Conservation (phyloP, 2,113 vertebrate species). For the Ibidorhyncha struthersii region DNA sequence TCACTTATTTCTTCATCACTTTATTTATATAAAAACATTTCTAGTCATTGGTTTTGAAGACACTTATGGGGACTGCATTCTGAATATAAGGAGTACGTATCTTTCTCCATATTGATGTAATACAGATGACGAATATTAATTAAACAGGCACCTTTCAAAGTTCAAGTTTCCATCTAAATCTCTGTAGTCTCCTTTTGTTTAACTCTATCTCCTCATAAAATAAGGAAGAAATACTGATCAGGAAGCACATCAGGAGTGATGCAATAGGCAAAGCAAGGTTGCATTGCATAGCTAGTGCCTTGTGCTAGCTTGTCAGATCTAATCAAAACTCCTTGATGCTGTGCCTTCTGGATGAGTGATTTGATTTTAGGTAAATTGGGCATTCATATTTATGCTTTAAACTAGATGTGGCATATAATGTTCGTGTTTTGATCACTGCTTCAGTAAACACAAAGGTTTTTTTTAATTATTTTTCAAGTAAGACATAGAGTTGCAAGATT, state of each 20-base stretch:
- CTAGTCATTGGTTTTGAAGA: background rate
- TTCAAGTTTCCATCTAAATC: background rate
- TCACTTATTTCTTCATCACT: background rate
- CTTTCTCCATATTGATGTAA: background rate
- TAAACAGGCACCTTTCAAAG: background rate
- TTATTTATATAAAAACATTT: background rate
- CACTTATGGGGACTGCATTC: background rate
- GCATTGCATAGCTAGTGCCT: background rate
- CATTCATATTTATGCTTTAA: conserved; percentile 36
- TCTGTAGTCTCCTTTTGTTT: background rate
- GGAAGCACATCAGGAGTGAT: background rate
- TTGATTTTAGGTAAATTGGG: conserved; percentile 47
- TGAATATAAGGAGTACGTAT: background rate
- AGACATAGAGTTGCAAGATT: background rate
- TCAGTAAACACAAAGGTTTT: conserved; percentile 1
- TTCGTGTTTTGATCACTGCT: conserved; percentile 46
- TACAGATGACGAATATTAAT: background rate
- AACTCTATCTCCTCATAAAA: background rate
- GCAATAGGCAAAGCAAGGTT: background rate
- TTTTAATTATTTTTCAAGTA: background rate
- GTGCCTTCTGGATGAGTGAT: conserved; percentile 18
- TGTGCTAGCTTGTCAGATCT: background rate
- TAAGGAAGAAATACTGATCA: background rate
- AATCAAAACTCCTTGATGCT: conserved; percentile 26
- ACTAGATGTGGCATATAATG: conserved; percentile 12